Base-by-base conservation (phyloP, 2,113 vertebrate species). In the Istiophorus platypterus region DNA sequence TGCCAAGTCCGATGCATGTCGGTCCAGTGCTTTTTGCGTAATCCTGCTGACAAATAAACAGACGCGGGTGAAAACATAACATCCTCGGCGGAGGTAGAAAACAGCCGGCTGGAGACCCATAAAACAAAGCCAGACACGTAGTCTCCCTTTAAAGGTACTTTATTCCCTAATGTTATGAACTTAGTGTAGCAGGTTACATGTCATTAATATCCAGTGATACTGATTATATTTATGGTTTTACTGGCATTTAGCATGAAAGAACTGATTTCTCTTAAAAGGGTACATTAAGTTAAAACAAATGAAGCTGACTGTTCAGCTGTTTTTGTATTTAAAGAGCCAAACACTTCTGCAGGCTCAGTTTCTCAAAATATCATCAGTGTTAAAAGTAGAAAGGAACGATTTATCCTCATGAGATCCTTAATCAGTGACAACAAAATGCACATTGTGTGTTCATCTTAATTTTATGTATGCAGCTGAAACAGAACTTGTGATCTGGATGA, bases 41-140 rank as follows among this genome's bases (percentile, higher is more conserved):
- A 34, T 34, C 31, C 31, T 34, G 31, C 31, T 34, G 31, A 34
- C 31, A 6, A 34, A 34, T 34, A 34, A 34, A 34, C 31, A 34
- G 31, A 34, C 31, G 6, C 6, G 3, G 31, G 31, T 34, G 31
- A 34, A 34, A 34, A 34, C 31, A 34, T 34, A 34, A 34, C 31
- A 6, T 34, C 31, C 31, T 34, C 6, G 31, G 31, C 31, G 3
- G 31, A 34, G 31, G 31, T 34, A 34, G 6, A 86, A 91, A 80
- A 72, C 58, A 71, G 47, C 62, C 81, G 83, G 67, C 82, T 62
- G 85, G 76, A 85, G 70, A 39, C 62, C 76, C 52, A 41, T 84
- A 84, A 88, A 80, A 74, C 65, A 5, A 42, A 77, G 27, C 72
- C 63, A 74, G 73, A 64, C 83, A 59, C 42, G 11, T 42, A 29